Conservation (phyloP, 1,140 invertebrate species). For the Drosophila ananassae region DNA sequence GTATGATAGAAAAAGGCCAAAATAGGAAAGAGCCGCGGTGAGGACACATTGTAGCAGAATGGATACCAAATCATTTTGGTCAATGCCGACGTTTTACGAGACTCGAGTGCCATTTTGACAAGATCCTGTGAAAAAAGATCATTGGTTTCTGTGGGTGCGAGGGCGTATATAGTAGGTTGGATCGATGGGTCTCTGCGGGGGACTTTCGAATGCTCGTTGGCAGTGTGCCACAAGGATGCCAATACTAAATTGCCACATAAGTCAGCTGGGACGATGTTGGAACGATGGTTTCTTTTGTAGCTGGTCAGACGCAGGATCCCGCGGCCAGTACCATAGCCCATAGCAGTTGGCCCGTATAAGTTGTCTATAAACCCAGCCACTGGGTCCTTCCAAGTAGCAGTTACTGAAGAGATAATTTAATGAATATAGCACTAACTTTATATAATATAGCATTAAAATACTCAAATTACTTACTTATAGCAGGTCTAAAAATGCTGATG, state of each 20-base stretch:
- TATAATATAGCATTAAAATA: constrained; percentile 70
- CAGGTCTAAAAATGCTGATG: constrained; percentile 88
- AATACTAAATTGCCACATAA: constrained; percentile 90
- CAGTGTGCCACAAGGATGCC: constrained; percentile 88
- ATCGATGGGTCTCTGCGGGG: neutral
- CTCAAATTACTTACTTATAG: constrained; percentile 86
- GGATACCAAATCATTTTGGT: constrained; percentile 85
- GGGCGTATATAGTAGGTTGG: constrained; percentile 87
- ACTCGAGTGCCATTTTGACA: constrained; percentile 85
- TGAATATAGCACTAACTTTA: constrained; percentile 85
- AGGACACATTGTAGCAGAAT: constrained; percentile 75
- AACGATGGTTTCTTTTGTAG: constrained; percentile 83
- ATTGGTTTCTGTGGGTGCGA: constrained; percentile 86
- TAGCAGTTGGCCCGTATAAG: constrained; percentile 93
- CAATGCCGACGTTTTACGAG: constrained; percentile 66
- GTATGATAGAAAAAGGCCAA: constrained; percentile 85
- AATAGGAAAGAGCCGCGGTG: constrained; percentile 80
- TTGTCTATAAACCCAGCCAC: constrained; percentile 94
- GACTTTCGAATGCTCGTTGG: no score
- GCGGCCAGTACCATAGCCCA: constrained; percentile 87
- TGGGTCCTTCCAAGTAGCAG: constrained; percentile 91
- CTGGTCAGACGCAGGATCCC: constrained; percentile 90
- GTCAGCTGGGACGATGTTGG: constrained; percentile 91
- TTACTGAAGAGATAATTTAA: constrained; percentile 88
- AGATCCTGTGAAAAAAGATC: neutral